Base-by-base conservation (phyloP, 2,888 invertebrate genomes). In the Rhopalosiphum nymphaeae region DNA sequence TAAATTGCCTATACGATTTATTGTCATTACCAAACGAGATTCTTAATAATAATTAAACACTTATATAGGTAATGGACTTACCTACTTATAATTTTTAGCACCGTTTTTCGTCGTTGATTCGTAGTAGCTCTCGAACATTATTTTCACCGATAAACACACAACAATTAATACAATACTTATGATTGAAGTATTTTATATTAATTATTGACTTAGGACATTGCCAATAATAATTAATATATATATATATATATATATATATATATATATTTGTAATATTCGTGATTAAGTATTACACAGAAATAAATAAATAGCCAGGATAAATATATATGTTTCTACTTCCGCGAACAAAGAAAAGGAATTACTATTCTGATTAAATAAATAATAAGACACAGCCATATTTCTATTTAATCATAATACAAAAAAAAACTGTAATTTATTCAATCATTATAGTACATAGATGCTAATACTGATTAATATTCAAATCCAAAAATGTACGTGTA, bases 381-480 rank as follows among this genome's bases (percentile, higher is more conserved):
- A 78, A 78, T 78, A 78, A 36, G 29, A 53, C 25, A 21, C 49
- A 25, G 56, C 11, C 36, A 85, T 13, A 29, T 85, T 26, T 85
- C 29, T 44, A 46, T 29, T 57, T 57, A 89, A 57, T 89, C 29
- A 89, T 89, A 57, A 89, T 89, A 89, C 44, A 86, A 86, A 85
- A 91, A 91, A 56, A 91, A 56, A 85, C 9, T 57, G 36, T 26
- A 49, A 87, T 87, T 91, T 92, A 92, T 87, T 92, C 13, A 87
- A 44, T 91, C n/a, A n/a, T 57, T 86, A 89, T 25, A 91, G 61
- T 25, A 91, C 57, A 91, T 91, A 36, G 85, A 57, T 36, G 29
- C 44, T 86, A 91, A 91, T 86, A 86, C 85, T 91, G 85, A 88
- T 92, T 44, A 46, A 86, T 42, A 91, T 87, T 87, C 89, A 67